A percentile compares a stretch with the other conserved stretches of the same genome.
These are phyloP conservation scores for Tachystola acroxantha DNA, from an alignment of 2,888 invertebrate species.

Conservation along the genomic window DNA sequence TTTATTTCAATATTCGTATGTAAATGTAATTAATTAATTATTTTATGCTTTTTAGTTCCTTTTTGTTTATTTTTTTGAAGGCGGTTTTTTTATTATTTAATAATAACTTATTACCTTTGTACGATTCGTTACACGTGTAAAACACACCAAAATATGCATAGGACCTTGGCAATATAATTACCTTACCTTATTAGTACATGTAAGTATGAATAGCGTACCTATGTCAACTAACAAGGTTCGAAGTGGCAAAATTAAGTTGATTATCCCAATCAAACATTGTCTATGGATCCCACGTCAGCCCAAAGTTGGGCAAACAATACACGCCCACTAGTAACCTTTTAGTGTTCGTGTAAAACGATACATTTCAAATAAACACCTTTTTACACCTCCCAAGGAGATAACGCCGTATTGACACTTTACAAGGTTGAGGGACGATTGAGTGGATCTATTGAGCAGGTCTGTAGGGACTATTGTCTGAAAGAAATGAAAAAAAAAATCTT, in stretches of 20 bases:
- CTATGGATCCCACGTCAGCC: slow-evolving; percentile 6
- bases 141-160: background rate
- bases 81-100: too few species aligned
- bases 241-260: slow-evolving; percentile 2
- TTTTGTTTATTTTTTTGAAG: too few species aligned
- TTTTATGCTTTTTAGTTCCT: too few species aligned
- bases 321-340: slow-evolving; percentile 3
- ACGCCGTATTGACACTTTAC: slow-evolving; percentile 14
- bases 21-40: too few species aligned
- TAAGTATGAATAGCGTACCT: slow-evolving; percentile 2
- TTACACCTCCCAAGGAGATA: slow-evolving; percentile 46
- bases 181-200: slow-evolving; percentile 1
- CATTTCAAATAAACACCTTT: slow-evolving; percentile 27
- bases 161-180: slow-evolving; percentile 1
- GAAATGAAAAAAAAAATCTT: too few species aligned
- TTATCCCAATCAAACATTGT: slow-evolving; percentile 12
- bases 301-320: slow-evolving; percentile 7
- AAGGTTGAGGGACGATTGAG: slow-evolving; percentile 9
- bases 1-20: too few species aligned
- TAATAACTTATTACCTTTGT: too few species aligned
- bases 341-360: slow-evolving; percentile 9
- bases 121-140: background rate
- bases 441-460: background rate
- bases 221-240: slow-evolving; percentile 1
- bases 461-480: too few species aligned